phyloP scores from a whole-genome alignment of 2,888 invertebrate genomes.

The Stenoptilia bipunctidactyla region DNA sequence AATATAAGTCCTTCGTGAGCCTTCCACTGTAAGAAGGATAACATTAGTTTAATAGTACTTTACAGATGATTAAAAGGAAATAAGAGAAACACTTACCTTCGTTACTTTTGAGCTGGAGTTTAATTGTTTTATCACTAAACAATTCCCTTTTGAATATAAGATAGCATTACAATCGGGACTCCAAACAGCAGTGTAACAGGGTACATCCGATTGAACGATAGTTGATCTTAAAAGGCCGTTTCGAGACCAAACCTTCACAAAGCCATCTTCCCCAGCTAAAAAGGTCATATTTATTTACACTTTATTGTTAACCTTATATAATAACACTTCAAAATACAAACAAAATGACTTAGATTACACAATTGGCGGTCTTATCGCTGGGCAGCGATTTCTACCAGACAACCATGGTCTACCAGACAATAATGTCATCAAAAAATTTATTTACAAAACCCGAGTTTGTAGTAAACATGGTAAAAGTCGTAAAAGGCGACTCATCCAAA shows the following conservation, averaged over 20 bases:
- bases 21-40: conserved; percentile 80
- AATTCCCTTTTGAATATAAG: conserved; percentile 77
- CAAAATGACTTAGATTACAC: too few relatives aligned
- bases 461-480: too few relatives aligned
- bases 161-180: conserved; percentile 79
- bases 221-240: conserved; percentile 94
- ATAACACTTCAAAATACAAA: too few relatives aligned
- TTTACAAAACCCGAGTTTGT: too few relatives aligned
- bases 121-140: conserved; percentile 77
- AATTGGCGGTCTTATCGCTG: too few relatives aligned
- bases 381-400: too few relatives aligned
- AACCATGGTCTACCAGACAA: too few relatives aligned
- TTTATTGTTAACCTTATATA: too few relatives aligned
- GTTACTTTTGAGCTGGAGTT: conserved; percentile 81
- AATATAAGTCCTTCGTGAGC: conserved; percentile 96
- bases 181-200: conserved; percentile 90
- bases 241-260: conserved; percentile 96
- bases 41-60: not conserved
- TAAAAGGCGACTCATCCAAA: too few relatives aligned
- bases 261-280: conserved; percentile 95
- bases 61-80: not conserved
- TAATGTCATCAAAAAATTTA: too few relatives aligned
- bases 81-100: conserved; percentile 58
- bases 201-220: conserved; percentile 82
- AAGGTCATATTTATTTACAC: conserved; percentile 11